Evolutionary conservation across 2,797 vertebrate genomes (phyloP), one percentile per base, ranked within the genome.

Genomic region (Spondyliosoma cantharus): DNA sequence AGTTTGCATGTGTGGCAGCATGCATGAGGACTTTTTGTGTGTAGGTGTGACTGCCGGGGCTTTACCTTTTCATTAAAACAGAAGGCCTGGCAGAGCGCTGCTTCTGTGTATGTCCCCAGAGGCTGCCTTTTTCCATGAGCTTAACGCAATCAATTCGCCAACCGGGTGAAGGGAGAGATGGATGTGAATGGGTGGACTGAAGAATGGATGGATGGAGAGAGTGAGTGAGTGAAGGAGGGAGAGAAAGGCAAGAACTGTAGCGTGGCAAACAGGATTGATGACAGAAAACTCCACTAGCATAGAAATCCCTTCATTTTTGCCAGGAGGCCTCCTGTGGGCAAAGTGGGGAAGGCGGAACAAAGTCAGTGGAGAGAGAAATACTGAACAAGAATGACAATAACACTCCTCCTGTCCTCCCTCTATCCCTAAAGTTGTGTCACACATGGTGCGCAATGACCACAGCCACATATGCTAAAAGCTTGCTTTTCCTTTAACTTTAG

Each of bases 51-150:
- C 64, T 72, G 63, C 64, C 7, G 29, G 9, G 67, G 80, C 64
- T 89, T 83, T 74, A 81, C 69, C 45, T 80, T 91, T 87, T 89
- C 80, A 90, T 90, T 91, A 83, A 88, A 90, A 88, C 73, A 84
- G 78, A 81, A 73, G 64, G 63, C 71, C 81, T 70, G 71, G 61
- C 78, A 76, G 59, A 66, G 32, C 15, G 14, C 11, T 61, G 78
- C 71, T 74, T 68, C 73, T 74, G 27, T 58, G 74, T 66, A 71
- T 53, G 54, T 87, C 87, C 84, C 88, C 54, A 57, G 82, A 84
- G 85, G 63, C 65, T 25, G 42, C 54, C 71, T 87, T 82, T 88
- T 83, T 84, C 52, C 62, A 67, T 57, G 4, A 86, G 81, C 83
- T 83, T 67, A 81, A 81, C 22, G 20, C 57, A 52, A 91, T 92